Percentiles rank a stretch among this genome's conserved stretches.
phyloP scores from a whole-genome alignment of 2,888 invertebrate species.

The Drosophila helvetica region DNA sequence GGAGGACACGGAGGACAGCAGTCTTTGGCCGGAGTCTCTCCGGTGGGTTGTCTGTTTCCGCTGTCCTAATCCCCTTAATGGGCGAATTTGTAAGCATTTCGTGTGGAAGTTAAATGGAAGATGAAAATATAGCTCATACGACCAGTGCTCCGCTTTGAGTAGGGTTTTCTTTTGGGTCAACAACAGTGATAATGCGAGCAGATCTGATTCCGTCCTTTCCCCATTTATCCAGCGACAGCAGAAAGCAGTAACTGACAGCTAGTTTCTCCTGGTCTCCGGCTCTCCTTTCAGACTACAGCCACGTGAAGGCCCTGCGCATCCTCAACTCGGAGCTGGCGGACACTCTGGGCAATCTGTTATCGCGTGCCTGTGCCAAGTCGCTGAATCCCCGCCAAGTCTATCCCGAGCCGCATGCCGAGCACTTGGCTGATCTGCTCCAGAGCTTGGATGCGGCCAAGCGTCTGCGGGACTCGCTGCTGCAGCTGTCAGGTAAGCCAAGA shows the following conservation, averaged over 20 bases:
- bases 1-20: conserved; percentile 3
- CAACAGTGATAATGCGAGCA: not conserved
- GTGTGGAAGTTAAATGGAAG: conserved; percentile 32
- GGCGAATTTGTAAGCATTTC: conserved; percentile 35
- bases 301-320: conserved; percentile 89
- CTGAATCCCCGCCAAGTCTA: conserved; percentile 92
- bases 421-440: conserved; percentile 84
- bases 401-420: conserved; percentile 86
- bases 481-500: conserved; percentile 85
- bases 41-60: conserved; percentile 18
- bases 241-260: conserved; percentile 17
- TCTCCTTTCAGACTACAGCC: conserved; percentile 90
- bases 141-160: not conserved
- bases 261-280: not conserved
- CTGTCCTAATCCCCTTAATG: conserved; percentile 48
- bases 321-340: conserved; percentile 96
- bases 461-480: conserved; percentile 86
- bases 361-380: conserved; percentile 89
- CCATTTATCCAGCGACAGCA: not conserved
- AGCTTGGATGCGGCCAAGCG: conserved; percentile 85
- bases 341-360: conserved; percentile 95
- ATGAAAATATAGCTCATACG: conserved; percentile 46
- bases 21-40: conserved; percentile 1
- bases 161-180: not conserved
- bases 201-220: not conserved